Percentiles rank a stretch among this genome's conserved stretches.
Conservation (phyloP, 2,888 invertebrate species). For the Xylocampa areola region DNA sequence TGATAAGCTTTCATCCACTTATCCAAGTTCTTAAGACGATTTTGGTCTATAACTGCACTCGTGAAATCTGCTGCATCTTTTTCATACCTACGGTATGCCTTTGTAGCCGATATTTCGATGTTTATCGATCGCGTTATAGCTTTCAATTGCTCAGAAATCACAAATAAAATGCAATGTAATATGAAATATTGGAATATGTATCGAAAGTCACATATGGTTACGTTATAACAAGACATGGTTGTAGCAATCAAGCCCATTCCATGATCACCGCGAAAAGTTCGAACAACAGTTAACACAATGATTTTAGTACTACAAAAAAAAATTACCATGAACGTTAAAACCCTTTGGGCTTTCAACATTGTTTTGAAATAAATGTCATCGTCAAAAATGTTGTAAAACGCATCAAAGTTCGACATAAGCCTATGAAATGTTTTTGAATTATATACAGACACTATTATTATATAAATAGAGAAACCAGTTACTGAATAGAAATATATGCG, state of each 20-base stretch:
- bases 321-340: slow-evolving; percentile 6
- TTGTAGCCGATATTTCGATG: slow-evolving; percentile 13
- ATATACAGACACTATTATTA: slow-evolving; percentile 30
- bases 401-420: slow-evolving; percentile 40
- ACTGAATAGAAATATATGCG: slow-evolving; percentile 27
- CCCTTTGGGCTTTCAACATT: slow-evolving; percentile 31
- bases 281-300: background rate
- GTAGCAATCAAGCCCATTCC: background rate
- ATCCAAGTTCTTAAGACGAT: slow-evolving; percentile 44
- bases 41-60: background rate
- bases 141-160: slow-evolving; percentile 62
- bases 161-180: slow-evolving; percentile 50
- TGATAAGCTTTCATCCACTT: slow-evolving; percentile 63
- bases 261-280: background rate
- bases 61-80: background rate
- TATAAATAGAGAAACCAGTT: slow-evolving; percentile 36
- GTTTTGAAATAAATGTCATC: slow-evolving; percentile 29
- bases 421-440: slow-evolving; percentile 32
- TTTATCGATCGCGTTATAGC: slow-evolving; percentile 54
- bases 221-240: slow-evolving; percentile 18
- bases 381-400: slow-evolving; percentile 16
- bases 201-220: slow-evolving; percentile 51
- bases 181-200: slow-evolving; percentile 60
- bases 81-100: too few relatives aligned
- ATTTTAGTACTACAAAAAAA: slow-evolving; percentile 4